phyloP scores from a whole-genome alignment of 2,888 invertebrate genomes.

The Lasius fuliginosus region DNA sequence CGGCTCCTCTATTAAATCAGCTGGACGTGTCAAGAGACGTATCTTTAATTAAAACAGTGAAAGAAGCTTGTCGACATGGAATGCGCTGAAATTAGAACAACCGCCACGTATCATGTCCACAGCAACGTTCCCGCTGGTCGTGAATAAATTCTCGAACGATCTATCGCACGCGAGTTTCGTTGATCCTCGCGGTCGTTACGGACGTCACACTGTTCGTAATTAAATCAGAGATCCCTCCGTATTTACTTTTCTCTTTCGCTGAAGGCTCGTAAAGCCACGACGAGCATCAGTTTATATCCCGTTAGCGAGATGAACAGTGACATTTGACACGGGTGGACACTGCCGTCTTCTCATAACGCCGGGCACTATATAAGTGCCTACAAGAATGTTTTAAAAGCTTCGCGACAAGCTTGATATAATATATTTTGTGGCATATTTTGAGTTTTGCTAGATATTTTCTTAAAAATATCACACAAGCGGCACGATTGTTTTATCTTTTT shows the following conservation, averaged over 20 bases:
- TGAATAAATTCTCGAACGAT: constrained; percentile 7
- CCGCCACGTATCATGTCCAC: background rate
- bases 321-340: constrained; percentile 59
- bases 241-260: background rate
- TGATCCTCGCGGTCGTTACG: constrained; percentile 29
- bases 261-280: constrained; percentile 38
- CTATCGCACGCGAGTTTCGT: background rate
- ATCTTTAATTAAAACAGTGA: constrained; percentile 14
- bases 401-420: constrained; percentile 1
- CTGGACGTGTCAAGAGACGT: background rate
- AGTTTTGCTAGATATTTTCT: constrained; percentile 1
- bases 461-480: background rate
- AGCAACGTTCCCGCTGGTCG: background rate
- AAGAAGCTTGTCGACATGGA: constrained; percentile 8
- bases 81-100: constrained; percentile 21
- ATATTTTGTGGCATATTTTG: background rate
- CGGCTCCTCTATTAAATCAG: background rate
- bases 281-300: constrained; percentile 53
- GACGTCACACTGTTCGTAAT: constrained; percentile 49
- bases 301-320: constrained; percentile 59
- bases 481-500: no score
- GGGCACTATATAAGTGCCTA: constrained; percentile 35
- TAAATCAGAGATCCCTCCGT: constrained; percentile 37
- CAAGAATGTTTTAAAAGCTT: constrained; percentile 38
- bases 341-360: constrained; percentile 37